phyloP scores from a whole-genome alignment of 2,888 invertebrate genomes.

The Pyrgus malvae region DNA sequence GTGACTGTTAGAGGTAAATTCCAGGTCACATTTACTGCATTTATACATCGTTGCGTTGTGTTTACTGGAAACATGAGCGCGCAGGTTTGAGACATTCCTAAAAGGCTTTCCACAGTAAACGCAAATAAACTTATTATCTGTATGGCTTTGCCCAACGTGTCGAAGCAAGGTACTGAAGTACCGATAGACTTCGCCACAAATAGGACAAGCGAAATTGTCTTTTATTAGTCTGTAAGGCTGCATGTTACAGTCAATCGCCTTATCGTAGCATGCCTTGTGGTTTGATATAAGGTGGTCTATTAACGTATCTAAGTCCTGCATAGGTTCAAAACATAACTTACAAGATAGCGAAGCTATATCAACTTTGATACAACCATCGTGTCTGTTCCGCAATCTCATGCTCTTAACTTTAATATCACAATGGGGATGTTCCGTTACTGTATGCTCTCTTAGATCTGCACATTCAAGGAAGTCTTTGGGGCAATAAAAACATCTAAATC shows the following conservation, averaged over 20 bases:
- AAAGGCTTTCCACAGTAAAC: conserved; percentile 59
- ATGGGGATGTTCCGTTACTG: conserved; percentile 52
- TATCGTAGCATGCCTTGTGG: conserved; percentile 50
- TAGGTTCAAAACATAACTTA: conserved; percentile 49
- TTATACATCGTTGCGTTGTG: conserved; percentile 50
- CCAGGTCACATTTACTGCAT: conserved; percentile 48
- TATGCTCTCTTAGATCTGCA: conserved; percentile 57
- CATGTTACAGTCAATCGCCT: conserved; percentile 45
- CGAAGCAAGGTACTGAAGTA: conserved; percentile 57
- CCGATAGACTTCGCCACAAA: conserved; percentile 50
- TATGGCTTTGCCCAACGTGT: conserved; percentile 54
- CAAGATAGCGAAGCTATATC: conserved; percentile 57
- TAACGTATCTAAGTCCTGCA: conserved; percentile 45
- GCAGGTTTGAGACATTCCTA: conserved; percentile 54
- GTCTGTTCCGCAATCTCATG: conserved; percentile 56
- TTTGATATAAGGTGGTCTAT: conserved; percentile 51
- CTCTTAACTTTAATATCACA: conserved; percentile 57
- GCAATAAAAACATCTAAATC: conserved; percentile 68
- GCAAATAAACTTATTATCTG: conserved; percentile 59
- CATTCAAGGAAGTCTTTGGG: conserved; percentile 58
- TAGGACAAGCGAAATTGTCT: conserved; percentile 56
- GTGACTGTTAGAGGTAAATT: conserved; percentile 46
- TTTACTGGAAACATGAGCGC: conserved; percentile 51
- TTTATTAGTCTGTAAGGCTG: conserved; percentile 54
- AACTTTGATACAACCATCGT: conserved; percentile 61